phyloP scores from a whole-genome alignment of 92 coral and sea anemone species.

The Zoanthus sansibaricus region DNA sequence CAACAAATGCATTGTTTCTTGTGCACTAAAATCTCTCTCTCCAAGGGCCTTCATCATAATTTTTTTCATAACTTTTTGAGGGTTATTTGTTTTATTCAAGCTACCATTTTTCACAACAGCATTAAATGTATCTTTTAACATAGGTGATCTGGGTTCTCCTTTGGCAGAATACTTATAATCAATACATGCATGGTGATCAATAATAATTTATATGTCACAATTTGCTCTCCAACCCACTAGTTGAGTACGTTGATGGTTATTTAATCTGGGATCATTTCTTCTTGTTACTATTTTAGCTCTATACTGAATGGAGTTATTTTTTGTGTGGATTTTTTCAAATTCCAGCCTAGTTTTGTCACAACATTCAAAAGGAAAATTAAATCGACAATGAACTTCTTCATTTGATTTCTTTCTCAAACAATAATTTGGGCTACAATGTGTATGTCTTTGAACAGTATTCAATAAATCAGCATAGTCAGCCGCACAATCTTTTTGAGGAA shows the following conservation, averaged over 20 bases:
- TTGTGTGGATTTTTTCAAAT: constrained; percentile 64
- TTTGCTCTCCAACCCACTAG: constrained; percentile 67
- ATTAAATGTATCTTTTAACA: constrained; percentile 55
- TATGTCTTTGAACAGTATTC: background rate
- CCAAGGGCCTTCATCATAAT: constrained; percentile 10
- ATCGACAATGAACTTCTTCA: constrained; percentile 58
- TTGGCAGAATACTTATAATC: constrained; percentile 59
- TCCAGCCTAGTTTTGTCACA: constrained; percentile 60
- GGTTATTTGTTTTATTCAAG: constrained; percentile 20
- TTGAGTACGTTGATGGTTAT: constrained; percentile 60
- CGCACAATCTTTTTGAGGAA: constrained; percentile 1
- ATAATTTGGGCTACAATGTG: constrained; percentile 15
- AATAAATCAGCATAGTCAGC: background rate
- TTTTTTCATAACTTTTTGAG: constrained; percentile 53
- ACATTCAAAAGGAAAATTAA: constrained; percentile 66
- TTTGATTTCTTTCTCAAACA: constrained; percentile 16
- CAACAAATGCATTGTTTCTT: background rate
- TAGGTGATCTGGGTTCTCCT: constrained; percentile 7
- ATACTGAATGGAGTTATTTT: constrained; percentile 53
- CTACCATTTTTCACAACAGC: constrained; percentile 46
- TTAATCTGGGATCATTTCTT: constrained; percentile 42
- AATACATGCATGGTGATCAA: constrained; percentile 6
- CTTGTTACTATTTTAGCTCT: constrained; percentile 70
- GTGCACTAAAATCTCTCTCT: constrained; percentile 11
- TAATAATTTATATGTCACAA: constrained; percentile 57